Conservation (phyloP, 2,797 vertebrate species). For the Buphagus erythrorhynchus region DNA sequence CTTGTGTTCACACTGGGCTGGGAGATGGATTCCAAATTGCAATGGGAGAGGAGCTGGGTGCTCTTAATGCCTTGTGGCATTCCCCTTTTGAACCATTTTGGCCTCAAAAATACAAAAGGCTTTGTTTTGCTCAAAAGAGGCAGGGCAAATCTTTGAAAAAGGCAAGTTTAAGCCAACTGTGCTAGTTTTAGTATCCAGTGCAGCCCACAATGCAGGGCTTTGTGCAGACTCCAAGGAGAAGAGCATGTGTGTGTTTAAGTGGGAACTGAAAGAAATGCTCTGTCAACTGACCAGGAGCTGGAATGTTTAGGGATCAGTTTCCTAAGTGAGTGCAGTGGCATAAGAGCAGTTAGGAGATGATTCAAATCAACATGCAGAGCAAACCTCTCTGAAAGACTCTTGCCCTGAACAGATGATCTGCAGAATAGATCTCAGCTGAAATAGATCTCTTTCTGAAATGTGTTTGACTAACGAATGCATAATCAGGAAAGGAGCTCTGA, state of each 20-base stretch:
- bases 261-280: neutral
- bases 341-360: neutral
- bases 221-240: neutral
- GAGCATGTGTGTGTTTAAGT: neutral
- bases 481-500: neutral
- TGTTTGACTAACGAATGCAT: neutral
- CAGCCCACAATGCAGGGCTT: neutral
- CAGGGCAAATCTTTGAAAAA: neutral
- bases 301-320: neutral
- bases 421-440: neutral
- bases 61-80: neutral
- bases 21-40: neutral
- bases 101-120: neutral
- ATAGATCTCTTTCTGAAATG: neutral
- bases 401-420: neutral
- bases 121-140: constrained; percentile 2
- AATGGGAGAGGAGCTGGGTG: neutral
- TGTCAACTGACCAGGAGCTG: neutral
- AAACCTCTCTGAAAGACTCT: neutral
- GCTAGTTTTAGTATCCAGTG: neutral
- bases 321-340: neutral
- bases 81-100: neutral
- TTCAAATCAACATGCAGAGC: neutral
- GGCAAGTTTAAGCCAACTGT: neutral
- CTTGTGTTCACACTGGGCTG: neutral